A percentile compares a stretch with the other conserved stretches of the same genome.
Conservation (phyloP, 2,113 vertebrate genomes). For the Pipa parva region DNA sequence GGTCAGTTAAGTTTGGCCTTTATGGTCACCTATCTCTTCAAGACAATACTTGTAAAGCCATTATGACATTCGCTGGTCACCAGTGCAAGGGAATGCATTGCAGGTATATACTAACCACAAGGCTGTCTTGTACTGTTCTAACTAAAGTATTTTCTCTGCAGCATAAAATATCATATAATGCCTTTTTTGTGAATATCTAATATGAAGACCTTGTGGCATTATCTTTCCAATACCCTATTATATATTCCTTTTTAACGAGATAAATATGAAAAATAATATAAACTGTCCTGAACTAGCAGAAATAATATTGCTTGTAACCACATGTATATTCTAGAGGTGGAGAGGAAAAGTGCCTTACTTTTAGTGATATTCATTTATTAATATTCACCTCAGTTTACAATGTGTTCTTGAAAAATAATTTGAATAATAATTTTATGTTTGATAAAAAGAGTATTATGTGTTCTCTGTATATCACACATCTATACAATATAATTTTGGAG, state of each 20-base stretch:
- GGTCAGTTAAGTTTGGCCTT: no score
- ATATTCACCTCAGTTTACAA: not conserved
- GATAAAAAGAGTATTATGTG: not conserved
- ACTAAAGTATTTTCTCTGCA: conserved; percentile 9
- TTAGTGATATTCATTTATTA: not conserved
- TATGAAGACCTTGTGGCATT: conserved; percentile 26
- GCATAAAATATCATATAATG: conserved; percentile 18
- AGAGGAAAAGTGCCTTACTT: not conserved
- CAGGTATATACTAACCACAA: no score
- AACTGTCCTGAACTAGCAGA: no score
- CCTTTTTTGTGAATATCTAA: conserved; percentile 26
- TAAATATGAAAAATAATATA: no score
- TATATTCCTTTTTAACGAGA: not conserved
- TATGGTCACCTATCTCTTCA: no score
- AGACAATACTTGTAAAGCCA: no score
- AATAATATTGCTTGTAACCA: not conserved
- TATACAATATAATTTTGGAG: not conserved
- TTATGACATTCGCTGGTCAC: no score
- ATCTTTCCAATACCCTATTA: conserved; percentile 35
- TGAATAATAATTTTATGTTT: not conserved
- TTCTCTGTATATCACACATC: not conserved
- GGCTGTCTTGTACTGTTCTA: no score
- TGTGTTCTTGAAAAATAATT: not conserved
- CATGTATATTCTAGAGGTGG: not conserved
- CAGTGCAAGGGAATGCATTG: no score